phyloP scores from a whole-genome alignment of 2,888 invertebrate genomes.

The Alsophila aescularia region DNA sequence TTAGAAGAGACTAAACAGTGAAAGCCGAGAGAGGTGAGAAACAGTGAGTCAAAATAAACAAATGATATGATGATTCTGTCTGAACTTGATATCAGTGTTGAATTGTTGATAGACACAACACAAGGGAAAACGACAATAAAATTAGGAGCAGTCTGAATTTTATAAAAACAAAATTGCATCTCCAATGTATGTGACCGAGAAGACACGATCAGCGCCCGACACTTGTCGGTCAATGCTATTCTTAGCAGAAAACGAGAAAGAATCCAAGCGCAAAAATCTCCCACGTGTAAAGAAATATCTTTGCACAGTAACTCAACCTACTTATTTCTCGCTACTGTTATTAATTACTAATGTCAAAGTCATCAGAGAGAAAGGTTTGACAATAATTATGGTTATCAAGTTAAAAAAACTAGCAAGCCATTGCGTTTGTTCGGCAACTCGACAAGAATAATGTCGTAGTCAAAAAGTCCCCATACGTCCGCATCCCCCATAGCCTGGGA shows the following conservation, averaged over 20 bases:
- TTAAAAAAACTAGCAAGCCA: constrained; percentile 4
- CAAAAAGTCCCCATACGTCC: constrained; percentile 27
- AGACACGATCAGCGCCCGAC: background rate
- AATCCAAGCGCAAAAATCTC: constrained; percentile 1
- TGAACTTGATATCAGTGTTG: constrained; percentile 27
- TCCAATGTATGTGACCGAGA: background rate
- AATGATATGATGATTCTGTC: constrained; percentile 11
- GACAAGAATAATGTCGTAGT: constrained; percentile 37
- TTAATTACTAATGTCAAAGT: too few species aligned
- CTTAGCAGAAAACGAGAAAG: constrained; percentile 3
- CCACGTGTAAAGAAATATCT: background rate
- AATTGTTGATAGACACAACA: constrained; percentile 26
- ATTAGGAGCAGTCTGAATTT: constrained; percentile 5
- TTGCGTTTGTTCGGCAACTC: constrained; percentile 31
- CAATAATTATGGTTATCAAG: background rate
- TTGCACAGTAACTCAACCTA: background rate
- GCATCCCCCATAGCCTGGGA: constrained; percentile 28
- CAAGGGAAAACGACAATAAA: constrained; percentile 6
- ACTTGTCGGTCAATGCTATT: background rate
- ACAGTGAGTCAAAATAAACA: constrained; percentile 33
- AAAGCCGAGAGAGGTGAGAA: constrained; percentile 23
- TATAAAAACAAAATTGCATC: background rate
- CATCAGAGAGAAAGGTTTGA: background rate
- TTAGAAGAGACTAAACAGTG: constrained; percentile 61
- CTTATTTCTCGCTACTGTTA: too few species aligned